Percentiles rank a stretch among this genome's conserved stretches.
phyloP scores from a whole-genome alignment of 2,888 invertebrate genomes.

The Nesidiocoris tenuis region DNA sequence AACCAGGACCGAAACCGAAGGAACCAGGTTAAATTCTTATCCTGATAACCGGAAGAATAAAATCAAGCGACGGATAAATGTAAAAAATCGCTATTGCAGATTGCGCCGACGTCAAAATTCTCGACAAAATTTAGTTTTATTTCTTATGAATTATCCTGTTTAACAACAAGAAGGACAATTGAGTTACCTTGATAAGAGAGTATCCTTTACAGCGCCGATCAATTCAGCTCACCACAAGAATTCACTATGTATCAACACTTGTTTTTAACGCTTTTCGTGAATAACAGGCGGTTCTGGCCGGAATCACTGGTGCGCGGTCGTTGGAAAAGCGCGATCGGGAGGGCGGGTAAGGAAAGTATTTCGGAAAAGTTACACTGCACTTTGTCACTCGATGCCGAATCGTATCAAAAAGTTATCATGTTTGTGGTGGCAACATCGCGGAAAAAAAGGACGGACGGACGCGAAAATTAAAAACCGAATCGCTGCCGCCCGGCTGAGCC shows the following conservation, averaged over 20 bases:
- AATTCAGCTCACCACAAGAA: slow-evolving; percentile 21
- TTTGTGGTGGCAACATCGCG: neutral
- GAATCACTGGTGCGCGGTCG: slow-evolving; percentile 8
- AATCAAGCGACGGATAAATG: too few species aligned
- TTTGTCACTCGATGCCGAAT: neutral
- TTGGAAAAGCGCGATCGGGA: neutral
- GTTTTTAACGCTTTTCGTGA: slow-evolving; percentile 17
- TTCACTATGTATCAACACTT: slow-evolving; percentile 36
- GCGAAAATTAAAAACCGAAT: neutral
- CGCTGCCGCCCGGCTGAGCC: neutral
- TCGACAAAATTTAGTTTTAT: too few species aligned
- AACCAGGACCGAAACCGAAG: too few species aligned
- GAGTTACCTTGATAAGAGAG: slow-evolving; percentile 41
- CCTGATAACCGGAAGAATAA: too few species aligned
- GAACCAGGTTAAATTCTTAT: too few species aligned
- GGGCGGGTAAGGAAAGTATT: neutral
- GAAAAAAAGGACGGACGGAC: neutral
- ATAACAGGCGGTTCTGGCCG: slow-evolving; percentile 18
- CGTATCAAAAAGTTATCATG: neutral
- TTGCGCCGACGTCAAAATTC: too few species aligned
- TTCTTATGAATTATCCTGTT: too few species aligned
- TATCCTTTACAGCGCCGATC: slow-evolving; percentile 33
- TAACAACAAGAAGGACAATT: too few species aligned
- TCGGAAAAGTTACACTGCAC: neutral
- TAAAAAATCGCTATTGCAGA: too few species aligned